Evolutionary conservation across 2,888 invertebrate genomes (phyloP).

Genomic region (Eustalomyia histrio): DNA sequence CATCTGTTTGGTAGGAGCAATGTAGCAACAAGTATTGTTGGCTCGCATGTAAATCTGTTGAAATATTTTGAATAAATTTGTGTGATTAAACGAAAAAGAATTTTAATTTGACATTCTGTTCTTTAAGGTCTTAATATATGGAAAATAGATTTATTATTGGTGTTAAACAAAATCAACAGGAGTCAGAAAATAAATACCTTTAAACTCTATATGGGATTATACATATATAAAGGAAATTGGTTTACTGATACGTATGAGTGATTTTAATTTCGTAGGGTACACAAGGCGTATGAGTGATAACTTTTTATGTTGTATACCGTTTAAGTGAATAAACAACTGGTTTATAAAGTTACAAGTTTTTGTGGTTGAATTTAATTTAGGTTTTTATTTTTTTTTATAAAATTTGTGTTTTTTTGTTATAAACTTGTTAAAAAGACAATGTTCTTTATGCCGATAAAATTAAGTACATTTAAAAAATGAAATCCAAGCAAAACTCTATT

Average conservation of each 20-base stretch:
- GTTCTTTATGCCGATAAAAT: no score
- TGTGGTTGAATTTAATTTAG: no score
- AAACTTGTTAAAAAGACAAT: no score
- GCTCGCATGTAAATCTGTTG: slow-evolving; percentile 28
- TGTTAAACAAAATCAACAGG: no score
- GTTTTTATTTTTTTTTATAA: no score
- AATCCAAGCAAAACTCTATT: no score
- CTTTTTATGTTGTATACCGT: background rate
- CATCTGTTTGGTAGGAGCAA: slow-evolving; percentile 31
- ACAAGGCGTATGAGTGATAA: background rate
- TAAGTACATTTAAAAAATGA: no score
- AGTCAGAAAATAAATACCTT: no score
- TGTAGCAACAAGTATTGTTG: slow-evolving; percentile 21
- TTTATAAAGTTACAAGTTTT: no score
- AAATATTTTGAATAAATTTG: background rate
- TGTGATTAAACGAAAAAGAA: slow-evolving; percentile 15
- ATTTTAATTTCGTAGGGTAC: slow-evolving; percentile 16
- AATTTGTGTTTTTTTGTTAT: no score
- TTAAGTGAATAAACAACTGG: background rate
- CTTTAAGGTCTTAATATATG: slow-evolving; percentile 45
- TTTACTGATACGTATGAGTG: slow-evolving; percentile 15
- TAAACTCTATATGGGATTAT: background rate
- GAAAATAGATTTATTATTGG: slow-evolving; percentile 34
- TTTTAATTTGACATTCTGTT: slow-evolving; percentile 60
- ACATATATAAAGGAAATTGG: background rate